Evolutionary conservation across 2,888 invertebrate species (phyloP).

Genomic region (Drosophila testacea): DNA sequence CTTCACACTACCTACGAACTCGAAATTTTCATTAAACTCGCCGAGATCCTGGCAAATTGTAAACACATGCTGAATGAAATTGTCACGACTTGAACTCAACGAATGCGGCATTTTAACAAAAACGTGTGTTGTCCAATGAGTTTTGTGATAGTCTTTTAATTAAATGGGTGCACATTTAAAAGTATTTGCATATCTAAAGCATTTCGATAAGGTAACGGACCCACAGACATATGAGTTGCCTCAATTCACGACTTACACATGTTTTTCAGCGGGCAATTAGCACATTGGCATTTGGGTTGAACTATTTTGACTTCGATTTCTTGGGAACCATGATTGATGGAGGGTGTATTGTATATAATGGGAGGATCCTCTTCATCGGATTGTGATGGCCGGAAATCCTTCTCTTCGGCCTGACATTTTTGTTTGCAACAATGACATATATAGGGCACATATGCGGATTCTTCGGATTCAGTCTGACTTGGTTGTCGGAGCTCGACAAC

Average conservation of each 20-base stretch:
- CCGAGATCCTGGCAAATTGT: slow-evolving; percentile 65
- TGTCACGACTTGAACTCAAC: slow-evolving; percentile 55
- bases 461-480: slow-evolving; percentile 14
- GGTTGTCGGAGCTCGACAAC: neutral
- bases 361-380: slow-evolving; percentile 48
- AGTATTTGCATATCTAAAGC: slow-evolving; percentile 70
- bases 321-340: slow-evolving; percentile 37
- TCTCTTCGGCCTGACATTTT: slow-evolving; percentile 39
- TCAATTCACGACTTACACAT: slow-evolving; percentile 77
- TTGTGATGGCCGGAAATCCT: slow-evolving; percentile 47
- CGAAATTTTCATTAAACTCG: slow-evolving; percentile 76
- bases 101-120: slow-evolving; percentile 55
- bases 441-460: slow-evolving; percentile 51
- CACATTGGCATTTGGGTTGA: slow-evolving; percentile 74
- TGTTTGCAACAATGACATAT: slow-evolving; percentile 57
- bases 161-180: slow-evolving; percentile 25
- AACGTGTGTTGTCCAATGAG: slow-evolving; percentile 2
- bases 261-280: slow-evolving; percentile 82
- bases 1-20: slow-evolving; percentile 70
- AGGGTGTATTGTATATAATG: slow-evolving; percentile 40
- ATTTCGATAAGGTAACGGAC: slow-evolving; percentile 64
- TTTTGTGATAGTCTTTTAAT: slow-evolving; percentile 5
- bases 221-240: slow-evolving; percentile 1
- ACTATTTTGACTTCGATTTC: slow-evolving; percentile 56
- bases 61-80: slow-evolving; percentile 62